phyloP scores from a whole-genome alignment of 2,797 vertebrate genomes.

The Mustela erminea region DNA sequence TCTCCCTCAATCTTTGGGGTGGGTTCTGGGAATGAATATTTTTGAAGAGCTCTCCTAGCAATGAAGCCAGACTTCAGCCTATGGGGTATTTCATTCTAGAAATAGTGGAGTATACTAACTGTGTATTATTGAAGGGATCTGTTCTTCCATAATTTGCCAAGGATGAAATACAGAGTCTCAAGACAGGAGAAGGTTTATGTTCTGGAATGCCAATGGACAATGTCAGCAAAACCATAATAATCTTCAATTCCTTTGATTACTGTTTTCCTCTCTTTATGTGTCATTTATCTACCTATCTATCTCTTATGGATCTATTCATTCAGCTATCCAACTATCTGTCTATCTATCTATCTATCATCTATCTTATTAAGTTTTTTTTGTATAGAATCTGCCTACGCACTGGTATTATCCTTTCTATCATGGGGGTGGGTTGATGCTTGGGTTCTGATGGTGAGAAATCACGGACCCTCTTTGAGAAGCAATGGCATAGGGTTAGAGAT shows the following conservation, averaged over 20 bases:
- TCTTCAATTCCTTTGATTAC: not conserved
- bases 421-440: not conserved
- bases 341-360: not conserved
- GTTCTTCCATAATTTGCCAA: not conserved
- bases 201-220: not conserved
- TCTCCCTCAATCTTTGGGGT: not conserved
- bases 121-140: not conserved
- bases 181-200: not conserved
- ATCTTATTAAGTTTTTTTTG: not conserved
- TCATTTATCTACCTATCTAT: too few relatives aligned
- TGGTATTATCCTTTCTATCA: not conserved
- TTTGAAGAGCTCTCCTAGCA: not conserved
- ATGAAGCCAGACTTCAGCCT: not conserved
- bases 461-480: not conserved
- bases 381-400: not conserved
- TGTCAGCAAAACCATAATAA: not conserved
- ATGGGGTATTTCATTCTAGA: not conserved
- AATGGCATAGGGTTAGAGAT: rapidly evolving
- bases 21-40: not conserved
- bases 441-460: not conserved
- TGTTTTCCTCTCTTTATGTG: not conserved
- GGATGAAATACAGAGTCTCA: not conserved
- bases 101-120: not conserved
- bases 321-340: not conserved
- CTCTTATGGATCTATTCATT: not conserved